Percentiles rank a stretch among this genome's conserved stretches.
Conservation (phyloP, 1,140 invertebrate genomes). For the Drosophila novamexicana region DNA sequence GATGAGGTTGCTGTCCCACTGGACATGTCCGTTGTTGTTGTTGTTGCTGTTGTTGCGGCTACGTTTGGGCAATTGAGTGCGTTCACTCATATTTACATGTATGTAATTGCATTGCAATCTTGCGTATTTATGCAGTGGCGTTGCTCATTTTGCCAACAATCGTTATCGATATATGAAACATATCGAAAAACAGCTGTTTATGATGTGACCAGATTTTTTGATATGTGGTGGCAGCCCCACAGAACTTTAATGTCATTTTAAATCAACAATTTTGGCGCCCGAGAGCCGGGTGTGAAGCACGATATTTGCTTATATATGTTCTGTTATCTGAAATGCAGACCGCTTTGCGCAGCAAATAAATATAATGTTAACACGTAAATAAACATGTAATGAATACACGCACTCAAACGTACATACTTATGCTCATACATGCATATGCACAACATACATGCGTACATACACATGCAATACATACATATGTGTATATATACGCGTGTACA, state of each 20-base stretch:
- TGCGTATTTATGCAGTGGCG: constrained; percentile 17
- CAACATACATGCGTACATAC: no score
- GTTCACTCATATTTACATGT: constrained; percentile 24
- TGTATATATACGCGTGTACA: no score
- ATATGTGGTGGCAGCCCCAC: background rate
- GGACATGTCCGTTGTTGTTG: constrained; percentile 29
- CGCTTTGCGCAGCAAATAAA: no score
- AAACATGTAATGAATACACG: no score
- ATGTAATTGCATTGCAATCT: constrained; percentile 28
- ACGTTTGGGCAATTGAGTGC: background rate
- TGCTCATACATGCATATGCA: no score
- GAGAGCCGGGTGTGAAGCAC: no score
- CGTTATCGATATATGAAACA: constrained; percentile 8
- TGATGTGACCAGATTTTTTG: background rate
- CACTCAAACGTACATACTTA: no score
- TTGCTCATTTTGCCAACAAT: constrained; percentile 13
- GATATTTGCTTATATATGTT: no score
- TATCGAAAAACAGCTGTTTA: constrained; percentile 26
- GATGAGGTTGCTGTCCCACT: background rate
- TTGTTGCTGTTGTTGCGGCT: constrained; percentile 10
- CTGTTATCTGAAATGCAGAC: no score
- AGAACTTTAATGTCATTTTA: background rate
- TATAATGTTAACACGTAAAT: no score
- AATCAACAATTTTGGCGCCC: no score
- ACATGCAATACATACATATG: no score